Base-by-base conservation (phyloP, 2,113 vertebrate genomes). In the Isichthys henryi region DNA sequence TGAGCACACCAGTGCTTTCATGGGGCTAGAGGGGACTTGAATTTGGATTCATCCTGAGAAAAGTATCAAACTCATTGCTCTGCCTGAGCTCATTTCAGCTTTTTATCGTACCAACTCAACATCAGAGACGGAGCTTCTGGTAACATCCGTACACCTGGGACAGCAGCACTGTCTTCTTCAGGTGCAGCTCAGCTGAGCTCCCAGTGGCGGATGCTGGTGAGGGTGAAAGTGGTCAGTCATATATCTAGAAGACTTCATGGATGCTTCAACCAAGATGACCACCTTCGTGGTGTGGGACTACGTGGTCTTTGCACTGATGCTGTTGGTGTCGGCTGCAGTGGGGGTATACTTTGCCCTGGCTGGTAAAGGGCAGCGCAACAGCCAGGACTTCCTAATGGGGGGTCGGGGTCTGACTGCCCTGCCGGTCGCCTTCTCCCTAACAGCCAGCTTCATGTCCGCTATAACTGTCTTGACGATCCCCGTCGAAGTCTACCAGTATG, bases 381-480 rank as follows among this genome's bases (percentile, higher is more conserved):
- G 96, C 0, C 91, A 93, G 74, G 97, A 98, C 23, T 99, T 98
- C 91, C 93, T 99, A 74, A 97, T 94, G 93, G 98, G 96, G 0
- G 97, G 97, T 13, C 96, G 97, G 80, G 95, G 94, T 0, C 96
- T 99, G 97, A 93, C 88, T 0, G 97, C 97, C 0, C 50, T 98
- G 46, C 97, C 98, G 0, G 97, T 99, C 52, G 97, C 98, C 0
- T 90, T 99, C 10, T 99, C 98, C 2, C 95, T 99, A 91, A 96
- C 97, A 0, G 98, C 98, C 94, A 99, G 97, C 95, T 99, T 99
- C 93, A 99, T 99, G 98, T 99, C 98, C 1, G 98, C 98, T 0
- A 96, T 99, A 94, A 98, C 97, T 0, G 95, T 99, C 88, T 95
- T 99, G 91, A 97, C 97, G 88, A 97, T 96, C 45, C 98, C 98